phyloP scores from a whole-genome alignment of 2,113 vertebrate genomes.

The Mesoclemmys tuberculata region DNA sequence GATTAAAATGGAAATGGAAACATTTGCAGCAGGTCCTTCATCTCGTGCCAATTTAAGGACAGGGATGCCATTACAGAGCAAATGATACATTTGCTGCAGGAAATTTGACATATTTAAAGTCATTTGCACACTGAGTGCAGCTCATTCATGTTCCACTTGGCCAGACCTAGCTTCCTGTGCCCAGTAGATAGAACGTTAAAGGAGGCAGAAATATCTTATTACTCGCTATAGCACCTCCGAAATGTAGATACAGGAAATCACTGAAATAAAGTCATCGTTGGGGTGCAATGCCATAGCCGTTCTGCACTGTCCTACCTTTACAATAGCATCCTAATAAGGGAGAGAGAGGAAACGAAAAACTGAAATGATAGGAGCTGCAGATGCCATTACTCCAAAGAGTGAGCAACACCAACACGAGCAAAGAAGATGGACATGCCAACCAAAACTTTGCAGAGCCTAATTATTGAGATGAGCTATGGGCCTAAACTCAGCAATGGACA shows the following conservation, averaged over 20 bases:
- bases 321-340: background rate
- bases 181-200: background rate
- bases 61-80: constrained; percentile 46
- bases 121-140: background rate
- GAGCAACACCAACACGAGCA: background rate
- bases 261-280: background rate
- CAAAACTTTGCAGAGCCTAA: background rate
- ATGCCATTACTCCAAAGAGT: background rate
- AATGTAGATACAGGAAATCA: background rate
- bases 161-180: background rate
- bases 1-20: constrained; percentile 67
- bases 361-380: background rate
- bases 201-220: background rate
- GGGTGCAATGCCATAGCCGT: background rate
- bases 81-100: constrained; percentile 50
- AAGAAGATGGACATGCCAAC: background rate
- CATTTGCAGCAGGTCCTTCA: constrained; percentile 58
- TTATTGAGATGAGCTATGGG: background rate
- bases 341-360: background rate
- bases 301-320: background rate
- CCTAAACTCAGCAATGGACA: background rate
- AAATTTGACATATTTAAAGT: constrained; percentile 7
- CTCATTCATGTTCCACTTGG: background rate
- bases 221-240: fast-evolving
- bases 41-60: constrained; percentile 55